These are phyloP conservation scores for Peucedramus taeniatus DNA, from an alignment of 2,113 vertebrate genomes.

Conservation along the genomic window DNA sequence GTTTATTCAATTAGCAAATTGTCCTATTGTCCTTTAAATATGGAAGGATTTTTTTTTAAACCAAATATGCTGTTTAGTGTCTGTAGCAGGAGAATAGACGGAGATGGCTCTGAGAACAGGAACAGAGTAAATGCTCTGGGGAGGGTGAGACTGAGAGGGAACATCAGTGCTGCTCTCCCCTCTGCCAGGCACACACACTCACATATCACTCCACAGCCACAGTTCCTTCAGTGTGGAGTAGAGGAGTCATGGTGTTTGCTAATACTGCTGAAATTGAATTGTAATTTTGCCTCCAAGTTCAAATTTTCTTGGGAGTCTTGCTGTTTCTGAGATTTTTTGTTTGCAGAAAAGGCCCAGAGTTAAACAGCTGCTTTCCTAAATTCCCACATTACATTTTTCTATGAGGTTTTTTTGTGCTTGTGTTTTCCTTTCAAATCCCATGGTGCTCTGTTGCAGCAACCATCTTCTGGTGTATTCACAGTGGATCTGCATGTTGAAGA, in stretches of 20 bases:
- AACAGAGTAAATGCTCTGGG: neutral
- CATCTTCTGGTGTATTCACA: neutral
- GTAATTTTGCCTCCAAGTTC: neutral
- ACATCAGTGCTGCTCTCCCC: neutral
- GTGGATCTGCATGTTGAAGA: neutral
- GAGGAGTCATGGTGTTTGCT: neutral
- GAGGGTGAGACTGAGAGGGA: neutral
- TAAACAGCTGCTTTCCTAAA: neutral
- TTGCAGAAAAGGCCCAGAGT: neutral
- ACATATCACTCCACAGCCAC: neutral
- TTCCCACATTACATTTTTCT: neutral
- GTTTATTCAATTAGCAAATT: neutral
- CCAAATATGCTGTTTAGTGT: neutral
- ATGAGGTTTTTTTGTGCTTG: neutral
- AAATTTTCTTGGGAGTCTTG: neutral
- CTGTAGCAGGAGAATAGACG: neutral
- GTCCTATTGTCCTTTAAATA: slow-evolving; percentile 2
- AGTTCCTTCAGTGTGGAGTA: neutral
- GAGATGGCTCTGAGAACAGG: neutral
- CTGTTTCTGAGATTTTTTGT: neutral
- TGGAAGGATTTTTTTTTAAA: neutral
- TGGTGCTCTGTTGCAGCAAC: neutral
- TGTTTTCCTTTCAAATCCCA: neutral
- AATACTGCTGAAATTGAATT: neutral
- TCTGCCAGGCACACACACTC: neutral